A percentile compares a stretch with the other conserved stretches of the same genome.
These are phyloP conservation scores for Apodemia mormo DNA, from an alignment of 2,888 invertebrate genomes.

Conservation along the genomic window DNA sequence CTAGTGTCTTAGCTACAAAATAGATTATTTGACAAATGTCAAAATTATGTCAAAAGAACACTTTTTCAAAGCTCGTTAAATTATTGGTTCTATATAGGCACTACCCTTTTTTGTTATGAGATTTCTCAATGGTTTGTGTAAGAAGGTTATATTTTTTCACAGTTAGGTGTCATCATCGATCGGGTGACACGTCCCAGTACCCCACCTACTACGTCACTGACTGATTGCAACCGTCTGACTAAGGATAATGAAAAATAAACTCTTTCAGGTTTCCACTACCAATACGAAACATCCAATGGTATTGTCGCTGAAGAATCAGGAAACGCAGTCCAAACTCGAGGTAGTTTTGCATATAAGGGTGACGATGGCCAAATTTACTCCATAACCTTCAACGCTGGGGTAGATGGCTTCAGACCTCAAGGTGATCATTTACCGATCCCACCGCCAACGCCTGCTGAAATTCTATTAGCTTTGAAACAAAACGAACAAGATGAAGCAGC, in stretches of 20 bases:
- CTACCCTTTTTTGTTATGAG: no score
- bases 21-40: no score
- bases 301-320: slow-evolving; percentile 66
- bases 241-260: not conserved
- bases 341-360: slow-evolving; percentile 80
- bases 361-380: slow-evolving; percentile 80
- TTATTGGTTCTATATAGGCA: no score
- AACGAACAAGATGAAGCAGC: slow-evolving; percentile 63
- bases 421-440: slow-evolving; percentile 81
- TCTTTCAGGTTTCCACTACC: slow-evolving; percentile 60
- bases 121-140: no score
- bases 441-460: slow-evolving; percentile 81
- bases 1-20: no score
- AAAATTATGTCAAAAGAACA: no score
- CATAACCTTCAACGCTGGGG: slow-evolving; percentile 78
- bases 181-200: no score
- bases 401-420: slow-evolving; percentile 79
- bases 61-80: no score
- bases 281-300: slow-evolving; percentile 68
- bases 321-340: slow-evolving; percentile 57
- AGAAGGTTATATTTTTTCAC: no score
- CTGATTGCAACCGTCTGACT: no score
- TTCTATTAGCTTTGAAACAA: slow-evolving; percentile 70
- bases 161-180: no score
- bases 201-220: no score